Evolutionary conservation across 2,888 invertebrate genomes (phyloP).

Genomic region (Xestia sexstrigata): DNA sequence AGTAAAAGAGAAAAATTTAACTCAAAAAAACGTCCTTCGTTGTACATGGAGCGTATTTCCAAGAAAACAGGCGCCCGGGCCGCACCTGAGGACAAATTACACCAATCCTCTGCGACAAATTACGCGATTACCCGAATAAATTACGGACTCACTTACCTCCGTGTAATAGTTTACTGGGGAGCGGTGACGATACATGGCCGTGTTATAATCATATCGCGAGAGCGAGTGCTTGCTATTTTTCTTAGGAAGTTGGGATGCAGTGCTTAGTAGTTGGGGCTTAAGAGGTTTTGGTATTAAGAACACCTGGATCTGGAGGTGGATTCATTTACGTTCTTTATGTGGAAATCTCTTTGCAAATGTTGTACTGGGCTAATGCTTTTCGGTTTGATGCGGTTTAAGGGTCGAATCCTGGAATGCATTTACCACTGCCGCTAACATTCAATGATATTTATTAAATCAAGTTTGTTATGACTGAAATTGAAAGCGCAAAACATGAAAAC

Average conservation of each 20-base stretch:
- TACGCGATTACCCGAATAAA: slow-evolving; percentile 85
- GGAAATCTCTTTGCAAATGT: neutral
- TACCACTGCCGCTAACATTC: neutral
- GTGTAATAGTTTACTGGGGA: slow-evolving; percentile 72
- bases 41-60: slow-evolving; percentile 55
- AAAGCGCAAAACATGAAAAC: neutral
- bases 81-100: slow-evolving; percentile 81
- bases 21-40: slow-evolving; percentile 45
- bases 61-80: slow-evolving; percentile 69
- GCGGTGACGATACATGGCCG: slow-evolving; percentile 69
- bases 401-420: neutral
- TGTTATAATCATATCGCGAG: slow-evolving; percentile 66
- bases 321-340: neutral
- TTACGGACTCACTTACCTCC: slow-evolving; percentile 77
- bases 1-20: slow-evolving; percentile 52
- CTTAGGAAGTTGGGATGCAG: slow-evolving; percentile 38
- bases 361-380: neutral
- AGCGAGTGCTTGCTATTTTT: slow-evolving; percentile 52
- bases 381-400: too few relatives aligned
- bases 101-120: slow-evolving; percentile 82
- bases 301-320: slow-evolving; percentile 20
- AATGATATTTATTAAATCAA: neutral
- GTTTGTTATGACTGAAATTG: too few relatives aligned
- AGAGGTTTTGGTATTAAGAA: slow-evolving; percentile 37
- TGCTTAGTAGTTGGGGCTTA: slow-evolving; percentile 38